Evolutionary conservation across 2,113 vertebrate species (phyloP).

Genomic region (Thryonomys swinderianus): DNA sequence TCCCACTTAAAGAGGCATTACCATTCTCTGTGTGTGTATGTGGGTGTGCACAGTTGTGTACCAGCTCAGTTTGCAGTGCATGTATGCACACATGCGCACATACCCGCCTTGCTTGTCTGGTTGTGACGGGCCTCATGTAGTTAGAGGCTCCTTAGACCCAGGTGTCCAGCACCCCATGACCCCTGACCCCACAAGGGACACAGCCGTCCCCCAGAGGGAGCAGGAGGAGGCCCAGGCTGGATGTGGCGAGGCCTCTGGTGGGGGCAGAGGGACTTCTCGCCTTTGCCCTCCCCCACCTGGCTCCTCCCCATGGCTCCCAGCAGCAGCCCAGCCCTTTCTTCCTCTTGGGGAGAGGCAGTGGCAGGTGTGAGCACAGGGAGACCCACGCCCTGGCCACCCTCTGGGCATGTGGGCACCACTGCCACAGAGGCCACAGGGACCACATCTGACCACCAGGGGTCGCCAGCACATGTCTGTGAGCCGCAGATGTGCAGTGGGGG

Average conservation of each 20-base stretch:
- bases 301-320: background rate
- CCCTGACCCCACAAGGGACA: background rate
- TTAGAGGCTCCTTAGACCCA: background rate
- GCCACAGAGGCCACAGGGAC: background rate
- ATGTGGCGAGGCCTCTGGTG: background rate
- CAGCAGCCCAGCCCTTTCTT: background rate
- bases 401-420: background rate
- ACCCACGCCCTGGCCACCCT: background rate
- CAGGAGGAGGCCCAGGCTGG: background rate
- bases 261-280: background rate
- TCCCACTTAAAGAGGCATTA: background rate
- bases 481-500: accelerated
- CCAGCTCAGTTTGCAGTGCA: background rate
- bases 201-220: background rate
- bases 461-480: accelerated
- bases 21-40: too few relatives aligned
- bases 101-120: background rate
- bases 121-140: background rate
- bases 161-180: background rate
- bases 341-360: accelerated
- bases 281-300: accelerated
- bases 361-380: accelerated
- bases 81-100: background rate
- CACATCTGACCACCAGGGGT: conserved; percentile 4
- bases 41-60: background rate